A percentile compares a stretch with the other conserved stretches of the same genome.
phyloP scores from a whole-genome alignment of 1,140 invertebrate species.

The Macrosteles quadrilineatus region DNA sequence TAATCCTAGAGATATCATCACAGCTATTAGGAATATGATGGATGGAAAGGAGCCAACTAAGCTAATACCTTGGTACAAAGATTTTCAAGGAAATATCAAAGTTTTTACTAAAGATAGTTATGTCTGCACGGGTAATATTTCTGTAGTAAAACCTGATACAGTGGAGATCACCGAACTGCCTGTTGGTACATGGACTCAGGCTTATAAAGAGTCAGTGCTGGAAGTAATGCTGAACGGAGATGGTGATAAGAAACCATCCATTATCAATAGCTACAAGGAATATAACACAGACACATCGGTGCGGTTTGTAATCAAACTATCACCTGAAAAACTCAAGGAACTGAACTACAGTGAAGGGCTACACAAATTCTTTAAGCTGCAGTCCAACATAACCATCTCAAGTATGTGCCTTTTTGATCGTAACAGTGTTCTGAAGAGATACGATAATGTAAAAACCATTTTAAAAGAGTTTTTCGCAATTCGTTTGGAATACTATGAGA shows the following conservation, averaged over 20 bases:
- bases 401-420: not conserved
- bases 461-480: not conserved
- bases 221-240: conserved; percentile 65
- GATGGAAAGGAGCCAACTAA: conserved; percentile 75
- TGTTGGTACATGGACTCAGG: conserved; percentile 90
- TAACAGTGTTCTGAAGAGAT: not conserved
- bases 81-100: conserved; percentile 84
- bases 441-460: not conserved
- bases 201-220: conserved; percentile 93
- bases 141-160: conserved; percentile 73
- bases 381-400: conserved; percentile 64
- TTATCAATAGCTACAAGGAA: conserved; percentile 79
- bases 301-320: conserved; percentile 77
- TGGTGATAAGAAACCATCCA: conserved; percentile 79
- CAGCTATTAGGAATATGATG: conserved; percentile 82
- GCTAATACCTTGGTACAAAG: conserved; percentile 87
- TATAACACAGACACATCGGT: conserved; percentile 88
- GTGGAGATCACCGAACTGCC: conserved; percentile 98
- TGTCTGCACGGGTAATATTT: conserved; percentile 81
- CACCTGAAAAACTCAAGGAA: conserved; percentile 76
- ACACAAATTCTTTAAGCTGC: conserved; percentile 94
- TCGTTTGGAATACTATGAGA: not conserved
- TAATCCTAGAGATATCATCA: conserved; percentile 89
- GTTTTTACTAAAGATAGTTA: conserved; percentile 75
- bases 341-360: conserved; percentile 82